phyloP scores from a whole-genome alignment of 2,888 invertebrate genomes.

The Melipona bicolor region DNA sequence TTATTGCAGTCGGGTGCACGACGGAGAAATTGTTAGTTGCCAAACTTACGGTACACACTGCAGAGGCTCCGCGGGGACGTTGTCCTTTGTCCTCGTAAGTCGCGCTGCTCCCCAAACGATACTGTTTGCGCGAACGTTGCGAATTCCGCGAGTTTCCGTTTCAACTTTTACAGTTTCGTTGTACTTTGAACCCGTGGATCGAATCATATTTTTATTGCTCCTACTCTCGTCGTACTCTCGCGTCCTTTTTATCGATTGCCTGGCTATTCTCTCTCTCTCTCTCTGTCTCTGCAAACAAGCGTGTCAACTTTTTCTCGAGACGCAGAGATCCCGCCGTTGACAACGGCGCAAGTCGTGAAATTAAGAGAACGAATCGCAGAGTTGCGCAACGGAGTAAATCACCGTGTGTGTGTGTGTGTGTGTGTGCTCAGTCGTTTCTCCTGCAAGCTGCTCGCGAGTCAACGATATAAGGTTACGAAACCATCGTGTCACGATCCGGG shows the following conservation, averaged over 20 bases:
- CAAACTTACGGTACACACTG: conserved; percentile 54
- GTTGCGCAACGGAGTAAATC: background rate
- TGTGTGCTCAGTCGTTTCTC: background rate
- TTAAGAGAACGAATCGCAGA: background rate
- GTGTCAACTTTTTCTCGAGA: background rate
- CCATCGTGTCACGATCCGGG: conserved; percentile 4
- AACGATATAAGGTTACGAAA: conserved; percentile 24
- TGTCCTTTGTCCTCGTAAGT: conserved; percentile 49
- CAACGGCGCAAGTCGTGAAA: background rate
- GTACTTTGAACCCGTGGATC: background rate
- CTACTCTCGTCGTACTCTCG: background rate
- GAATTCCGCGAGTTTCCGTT: conserved; percentile 15
- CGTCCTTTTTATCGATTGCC: background rate
- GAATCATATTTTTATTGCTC: conserved; percentile 26
- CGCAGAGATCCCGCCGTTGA: no score
- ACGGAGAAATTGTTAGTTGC: conserved; percentile 61
- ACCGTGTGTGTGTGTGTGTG: background rate
- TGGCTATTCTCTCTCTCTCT: background rate
- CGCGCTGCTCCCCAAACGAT: conserved; percentile 1
- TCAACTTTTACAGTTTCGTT: conserved; percentile 32
- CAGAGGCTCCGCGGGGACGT: conserved; percentile 50
- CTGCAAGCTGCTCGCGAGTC: conserved; percentile 4
- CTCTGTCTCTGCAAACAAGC: background rate
- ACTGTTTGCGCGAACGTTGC: conserved; percentile 16
- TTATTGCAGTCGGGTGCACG: conserved; percentile 59